phyloP scores from a whole-genome alignment of 2,888 invertebrate genomes.

The Saturnia pavonia region DNA sequence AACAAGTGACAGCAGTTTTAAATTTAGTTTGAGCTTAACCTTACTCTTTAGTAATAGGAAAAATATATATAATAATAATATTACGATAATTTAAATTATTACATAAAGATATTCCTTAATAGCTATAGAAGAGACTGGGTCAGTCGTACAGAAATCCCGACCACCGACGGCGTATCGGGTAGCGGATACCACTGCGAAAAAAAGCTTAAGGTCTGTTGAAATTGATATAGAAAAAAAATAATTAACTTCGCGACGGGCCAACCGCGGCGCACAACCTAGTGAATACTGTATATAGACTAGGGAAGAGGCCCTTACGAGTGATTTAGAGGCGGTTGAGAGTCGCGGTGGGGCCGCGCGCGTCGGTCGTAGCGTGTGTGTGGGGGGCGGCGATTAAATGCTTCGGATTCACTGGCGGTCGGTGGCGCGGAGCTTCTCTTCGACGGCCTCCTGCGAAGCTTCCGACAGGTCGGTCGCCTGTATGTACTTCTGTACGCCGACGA shows the following conservation, averaged over 20 bases:
- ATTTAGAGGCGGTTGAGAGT: not conserved
- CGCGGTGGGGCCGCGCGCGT: slow-evolving; percentile 30
- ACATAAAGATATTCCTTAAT: slow-evolving; percentile 68
- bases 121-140: slow-evolving; percentile 49
- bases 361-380: slow-evolving; percentile 41
- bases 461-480: slow-evolving; percentile 98
- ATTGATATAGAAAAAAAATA: slow-evolving; percentile 51
- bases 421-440: slow-evolving; percentile 96
- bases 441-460: slow-evolving; percentile 96
- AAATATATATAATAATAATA: slow-evolving; percentile 70
- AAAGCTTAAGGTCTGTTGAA: slow-evolving; percentile 60
- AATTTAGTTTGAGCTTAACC: slow-evolving; percentile 74
- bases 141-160: slow-evolving; percentile 46
- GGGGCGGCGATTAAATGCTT: slow-evolving; percentile 46
- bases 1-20: slow-evolving; percentile 50
- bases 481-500: slow-evolving; percentile 98
- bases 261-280: slow-evolving; percentile 28
- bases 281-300: slow-evolving; percentile 36
- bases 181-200: slow-evolving; percentile 26
- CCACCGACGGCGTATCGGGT: slow-evolving; percentile 35
- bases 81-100: slow-evolving; percentile 81
- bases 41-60: slow-evolving; percentile 77
- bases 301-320: not conserved
- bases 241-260: slow-evolving; percentile 33
- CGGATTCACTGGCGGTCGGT: slow-evolving; percentile 94